Base-by-base conservation (phyloP, 2,113 vertebrate genomes). In the Monopterus albus region DNA sequence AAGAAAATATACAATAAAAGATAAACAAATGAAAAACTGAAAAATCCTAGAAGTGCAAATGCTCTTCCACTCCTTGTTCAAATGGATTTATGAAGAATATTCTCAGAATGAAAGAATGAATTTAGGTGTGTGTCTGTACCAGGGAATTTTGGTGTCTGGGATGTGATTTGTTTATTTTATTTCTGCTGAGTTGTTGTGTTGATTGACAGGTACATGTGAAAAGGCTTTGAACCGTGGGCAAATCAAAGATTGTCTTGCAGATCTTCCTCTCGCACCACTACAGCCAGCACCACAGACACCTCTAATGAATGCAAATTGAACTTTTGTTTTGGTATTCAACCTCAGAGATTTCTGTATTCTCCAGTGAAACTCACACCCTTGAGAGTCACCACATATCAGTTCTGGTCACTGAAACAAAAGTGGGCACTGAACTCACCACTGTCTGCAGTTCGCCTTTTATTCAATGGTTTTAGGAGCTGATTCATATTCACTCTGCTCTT, bases 141-240 rank as follows among this genome's bases (percentile, higher is more conserved):
- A 38, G 25, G 36, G 21, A 64, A 29, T 68, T 57, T 62, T 20
- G 26, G 21, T 46, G 18, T n/a, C n/a, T 36, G 23, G 47, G 39
- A 52, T 61, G 14, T 67, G 70, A 67, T 72, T 77, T 74, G 56
- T 82, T 86, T 56, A 39, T 74, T 67, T 52, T 58, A 64, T 52
- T 69, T 39, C 46, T 56, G 62, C 59, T 51, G 71, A 76, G 51
- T 53, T 55, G 58, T 67, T 64, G 21, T 47, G 68, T 69, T 78
- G 80, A 72, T 59, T 84, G 86, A 78, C 81, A 82, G 82, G 53
- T 75, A 74, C 79, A 81, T 55, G 78, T 78, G 65, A 70, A 75
- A 72, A 83, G 78, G 52, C 78, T 80, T 26, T 78, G 85, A 83
- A 75, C 81, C 78, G 12, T 56, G 59, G 51, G 58, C 64, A 45